Evolutionary conservation across 2,797 vertebrate genomes (phyloP), one percentile per base, ranked within the genome.

Genomic region (Pempheris klunzingeri): DNA sequence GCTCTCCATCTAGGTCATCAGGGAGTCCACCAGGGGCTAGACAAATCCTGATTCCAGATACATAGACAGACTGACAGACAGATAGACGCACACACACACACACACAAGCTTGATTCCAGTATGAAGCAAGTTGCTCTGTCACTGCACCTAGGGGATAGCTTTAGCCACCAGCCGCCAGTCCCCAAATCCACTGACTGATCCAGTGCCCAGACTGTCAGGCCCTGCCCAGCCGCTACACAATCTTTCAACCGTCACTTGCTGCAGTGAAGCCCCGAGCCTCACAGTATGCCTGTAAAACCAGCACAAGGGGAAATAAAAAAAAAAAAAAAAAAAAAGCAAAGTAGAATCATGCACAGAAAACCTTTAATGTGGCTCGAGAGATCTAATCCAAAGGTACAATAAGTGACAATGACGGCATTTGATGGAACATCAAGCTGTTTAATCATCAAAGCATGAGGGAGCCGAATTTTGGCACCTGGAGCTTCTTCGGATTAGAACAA

Each of bases 181-280:
- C 71, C 82, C 86, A 90, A 93, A 94, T 92, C 91, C 88, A 90
- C 89, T 85, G 91, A 93, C 90, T 95, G 94, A 95, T 95, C 93
- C 92, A 85, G 89, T 95, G 94, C 94, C 94, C 93, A 91, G 91
- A 88, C 88, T 81, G 85, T 91, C 81, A 53, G 87, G 77, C 81
- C 85, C 82, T 85, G 87, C 77, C 82, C 85, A 74, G 82, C 82
- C 74, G 10, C 75, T 7, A 28, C 62, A 62, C 88, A 88, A 89
- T 90, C 81, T 89, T 88, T 88, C 87, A 90, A 66, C 85, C 83
- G 81, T 80, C 81, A 76, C 81, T 87, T 46, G 84, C 81, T 72
- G 76, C 79, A 64, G 60, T 28, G 39, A 72, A 81, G 86, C 80
- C 81, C 77, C 63, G 68, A 73, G 28, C 84, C 63, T 72, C 72